phyloP scores from a whole-genome alignment of 2,113 vertebrate genomes.

The Xyliphius kryptos region DNA sequence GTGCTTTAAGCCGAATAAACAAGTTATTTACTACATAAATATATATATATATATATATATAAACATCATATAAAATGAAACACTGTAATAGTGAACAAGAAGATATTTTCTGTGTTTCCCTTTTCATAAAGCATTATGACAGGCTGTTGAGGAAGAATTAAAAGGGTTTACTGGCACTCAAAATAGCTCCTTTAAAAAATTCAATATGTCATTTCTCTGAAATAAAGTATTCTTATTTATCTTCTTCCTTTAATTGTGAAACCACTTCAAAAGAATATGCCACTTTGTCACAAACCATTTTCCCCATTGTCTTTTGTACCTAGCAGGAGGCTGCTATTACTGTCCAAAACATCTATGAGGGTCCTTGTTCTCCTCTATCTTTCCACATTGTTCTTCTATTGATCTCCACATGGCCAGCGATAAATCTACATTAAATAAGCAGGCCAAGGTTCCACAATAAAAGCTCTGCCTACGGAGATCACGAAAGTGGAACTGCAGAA shows the following conservation, averaged over 20 bases:
- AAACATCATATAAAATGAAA: no score
- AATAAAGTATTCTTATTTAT: conserved; percentile 21
- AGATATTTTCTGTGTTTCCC: no score
- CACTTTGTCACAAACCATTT: conserved; percentile 48
- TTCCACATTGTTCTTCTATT: conserved; percentile 55
- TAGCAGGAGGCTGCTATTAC: conserved; percentile 57
- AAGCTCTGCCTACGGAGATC: conserved; percentile 49
- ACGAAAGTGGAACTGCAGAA: conserved; percentile 40
- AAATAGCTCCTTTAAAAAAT: conserved; percentile 3
- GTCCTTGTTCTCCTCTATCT: conserved; percentile 52
- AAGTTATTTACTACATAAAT: no score
- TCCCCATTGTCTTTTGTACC: conserved; percentile 51
- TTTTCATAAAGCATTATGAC: no score
- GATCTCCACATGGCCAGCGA: conserved; percentile 55
- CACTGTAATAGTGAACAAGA: no score
- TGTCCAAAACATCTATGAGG: conserved; percentile 51
- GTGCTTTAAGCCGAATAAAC: no score
- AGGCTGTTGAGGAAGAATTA: neutral
- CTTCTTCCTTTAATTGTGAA: conserved; percentile 25
- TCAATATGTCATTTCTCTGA: neutral
- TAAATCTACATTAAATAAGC: conserved; percentile 54
- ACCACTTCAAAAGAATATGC: conserved; percentile 51
- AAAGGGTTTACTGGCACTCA: neutral
- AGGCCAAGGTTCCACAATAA: conserved; percentile 43
- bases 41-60: no score